Evolutionary conservation across 2,888 invertebrate species (phyloP).

Genomic region (Antheraea yamamai): DNA sequence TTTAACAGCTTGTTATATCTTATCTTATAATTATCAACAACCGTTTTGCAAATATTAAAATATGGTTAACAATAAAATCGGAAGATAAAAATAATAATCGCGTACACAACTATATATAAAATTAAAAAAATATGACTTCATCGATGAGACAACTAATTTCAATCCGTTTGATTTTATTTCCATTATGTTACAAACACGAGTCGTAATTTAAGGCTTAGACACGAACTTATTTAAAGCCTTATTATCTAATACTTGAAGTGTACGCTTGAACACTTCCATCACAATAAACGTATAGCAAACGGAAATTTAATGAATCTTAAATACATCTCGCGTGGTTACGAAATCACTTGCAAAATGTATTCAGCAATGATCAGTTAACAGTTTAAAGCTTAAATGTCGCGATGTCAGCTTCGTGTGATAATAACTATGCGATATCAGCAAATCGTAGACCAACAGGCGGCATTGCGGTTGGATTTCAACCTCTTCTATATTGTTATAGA

Average conservation of each 20-base stretch:
- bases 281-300: neutral
- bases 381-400: slow-evolving; percentile 1
- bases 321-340: neutral
- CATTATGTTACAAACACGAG: neutral
- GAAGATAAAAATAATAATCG: too few species aligned
- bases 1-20: too few species aligned
- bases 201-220: neutral
- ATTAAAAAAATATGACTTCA: neutral
- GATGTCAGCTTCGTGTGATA: neutral
- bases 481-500: slow-evolving; percentile 2
- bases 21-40: too few species aligned
- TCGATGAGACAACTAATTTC: neutral
- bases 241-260: neutral
- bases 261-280: neutral
- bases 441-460: neutral
- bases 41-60: too few species aligned
- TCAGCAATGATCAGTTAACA: slow-evolving; percentile 6
- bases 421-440: neutral
- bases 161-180: neutral
- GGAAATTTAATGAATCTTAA: slow-evolving; percentile 1
- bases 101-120: neutral
- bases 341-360: slow-evolving; percentile 4
- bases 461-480: neutral
- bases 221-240: neutral
- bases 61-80: too few species aligned